Base-by-base conservation (phyloP, 64 coral and sea anemone species). In the Orbicella faveolata region DNA sequence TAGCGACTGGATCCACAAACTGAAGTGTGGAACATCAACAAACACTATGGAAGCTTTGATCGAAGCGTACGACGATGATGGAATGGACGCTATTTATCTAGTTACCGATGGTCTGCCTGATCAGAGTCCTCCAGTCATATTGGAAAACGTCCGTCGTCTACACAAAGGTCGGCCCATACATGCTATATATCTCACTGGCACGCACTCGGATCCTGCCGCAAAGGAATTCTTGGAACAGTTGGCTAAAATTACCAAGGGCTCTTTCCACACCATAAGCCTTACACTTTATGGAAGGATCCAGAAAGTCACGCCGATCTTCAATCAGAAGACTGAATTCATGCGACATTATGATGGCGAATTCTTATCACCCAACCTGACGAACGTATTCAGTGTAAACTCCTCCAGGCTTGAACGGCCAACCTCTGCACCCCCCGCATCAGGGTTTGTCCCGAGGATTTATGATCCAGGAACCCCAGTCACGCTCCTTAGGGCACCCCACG, bases 71-170 rank as follows among this genome's bases (percentile, higher is more conserved):
- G 92, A 91, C 21, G 95, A 97, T 73, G 92, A 94, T 16, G 92
- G 95, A 34, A 79, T 94, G 62, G 91, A 97, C 37, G 95, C 95
- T n/a, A 90, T 97, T 9, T 97, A 97, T 79, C 81, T 97, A 59
- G 95, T 97, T 0, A 99, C 97, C 59, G 91, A 96, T 72, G 97
- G 97, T 64, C 77, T 99, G 30, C 97, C 97, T 18, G 97, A 99
- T 63, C 97, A 96, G 82, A 90, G 91, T 21, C 88, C 97, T 18
- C 88, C 79, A 54, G 80, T 99, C 57, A 96, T 99, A 72, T 35
- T 99, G 36, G 91, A 99, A 76, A 93, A 99, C 44, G 87, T 96
- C 18, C 88, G 90, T 19, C 87, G 70, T 74, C 75, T 99, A 2
- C 88, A 93, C 23, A 92, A 93, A 76, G 89, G 88, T 53, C 77